A percentile compares a stretch with the other conserved stretches of the same genome.
phyloP scores from a whole-genome alignment of 2,888 invertebrate species.

The Ypsolopha scabrella region DNA sequence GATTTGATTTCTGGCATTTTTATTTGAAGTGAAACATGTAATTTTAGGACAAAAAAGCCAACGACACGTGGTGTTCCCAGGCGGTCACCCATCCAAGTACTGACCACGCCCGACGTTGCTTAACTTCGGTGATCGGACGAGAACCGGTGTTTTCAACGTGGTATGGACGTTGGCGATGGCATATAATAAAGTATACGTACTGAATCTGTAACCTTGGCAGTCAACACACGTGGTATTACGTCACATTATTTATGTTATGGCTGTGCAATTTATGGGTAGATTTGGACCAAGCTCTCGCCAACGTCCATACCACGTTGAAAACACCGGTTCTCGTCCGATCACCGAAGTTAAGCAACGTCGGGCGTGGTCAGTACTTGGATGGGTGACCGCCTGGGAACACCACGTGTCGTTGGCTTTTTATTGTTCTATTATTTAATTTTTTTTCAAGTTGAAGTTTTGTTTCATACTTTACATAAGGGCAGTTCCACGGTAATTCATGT shows the following conservation, averaged over 20 bases:
- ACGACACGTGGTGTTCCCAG: conserved; percentile 42
- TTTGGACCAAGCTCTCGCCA: conserved; percentile 23
- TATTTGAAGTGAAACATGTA: too few species aligned
- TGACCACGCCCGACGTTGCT: conserved; percentile 39
- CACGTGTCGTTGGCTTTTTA: conserved; percentile 34
- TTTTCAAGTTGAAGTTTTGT: too few species aligned
- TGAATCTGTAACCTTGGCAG: too few species aligned
- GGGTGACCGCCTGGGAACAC: conserved; percentile 33
- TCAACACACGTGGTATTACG: too few species aligned
- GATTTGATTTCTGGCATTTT: too few species aligned
- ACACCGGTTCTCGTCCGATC: conserved; percentile 17
- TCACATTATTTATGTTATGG: too few species aligned
- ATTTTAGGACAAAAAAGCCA: conserved; percentile 20
- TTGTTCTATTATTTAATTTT: too few species aligned
- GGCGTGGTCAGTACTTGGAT: conserved; percentile 17
- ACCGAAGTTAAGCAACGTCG: conserved; percentile 15
- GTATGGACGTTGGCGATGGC: conserved; percentile 16
- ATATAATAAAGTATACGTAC: too few species aligned
- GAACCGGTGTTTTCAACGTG: conserved; percentile 18
- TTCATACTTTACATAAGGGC: too few species aligned
- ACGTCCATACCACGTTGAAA: conserved; percentile 43
- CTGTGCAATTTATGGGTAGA: too few species aligned
- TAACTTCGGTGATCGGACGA: conserved; percentile 16
- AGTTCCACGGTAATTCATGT: too few species aligned
- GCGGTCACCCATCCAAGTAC: conserved; percentile 50